Percentiles rank a stretch among this genome's conserved stretches.
These are phyloP conservation scores for Vimba vimba DNA, from an alignment of 2,113 vertebrate genomes.

Conservation along the genomic window DNA sequence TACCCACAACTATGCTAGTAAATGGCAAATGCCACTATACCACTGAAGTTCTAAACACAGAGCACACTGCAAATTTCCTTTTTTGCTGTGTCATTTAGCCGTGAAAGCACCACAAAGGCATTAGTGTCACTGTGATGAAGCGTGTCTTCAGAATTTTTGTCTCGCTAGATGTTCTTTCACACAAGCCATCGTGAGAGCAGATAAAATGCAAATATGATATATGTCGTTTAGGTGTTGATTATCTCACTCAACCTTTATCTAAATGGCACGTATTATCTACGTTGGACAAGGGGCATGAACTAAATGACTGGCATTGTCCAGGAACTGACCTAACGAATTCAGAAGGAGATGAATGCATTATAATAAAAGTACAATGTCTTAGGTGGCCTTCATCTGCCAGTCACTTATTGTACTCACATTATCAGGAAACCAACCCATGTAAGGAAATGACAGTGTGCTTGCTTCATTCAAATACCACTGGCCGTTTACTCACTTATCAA, in stretches of 20 bases:
- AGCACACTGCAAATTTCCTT: too few relatives aligned
- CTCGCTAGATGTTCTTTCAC: background rate
- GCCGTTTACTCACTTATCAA: background rate
- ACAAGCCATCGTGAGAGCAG: background rate
- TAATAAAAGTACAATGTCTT: background rate
- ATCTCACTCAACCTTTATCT: background rate
- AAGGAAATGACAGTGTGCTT: background rate
- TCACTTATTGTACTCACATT: background rate
- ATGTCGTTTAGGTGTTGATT: background rate
- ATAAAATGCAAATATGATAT: background rate
- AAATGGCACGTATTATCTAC: background rate
- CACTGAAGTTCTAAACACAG: background rate
- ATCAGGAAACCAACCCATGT: background rate
- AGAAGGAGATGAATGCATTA: background rate
- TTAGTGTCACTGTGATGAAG: constrained; percentile 7
- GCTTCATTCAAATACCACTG: background rate
- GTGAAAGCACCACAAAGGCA: constrained; percentile 13
- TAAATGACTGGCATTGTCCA: constrained; percentile 1
- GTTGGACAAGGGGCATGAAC: background rate
- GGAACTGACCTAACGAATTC: background rate
- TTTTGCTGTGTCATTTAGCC: constrained; percentile 23
- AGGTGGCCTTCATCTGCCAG: background rate
- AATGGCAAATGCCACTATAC: background rate
- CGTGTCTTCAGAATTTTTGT: background rate
- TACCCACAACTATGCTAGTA: background rate